Evolutionary conservation across 2,113 vertebrate species (phyloP), one percentile per base, ranked within the genome.

Genomic region (Eurypyga helias): DNA sequence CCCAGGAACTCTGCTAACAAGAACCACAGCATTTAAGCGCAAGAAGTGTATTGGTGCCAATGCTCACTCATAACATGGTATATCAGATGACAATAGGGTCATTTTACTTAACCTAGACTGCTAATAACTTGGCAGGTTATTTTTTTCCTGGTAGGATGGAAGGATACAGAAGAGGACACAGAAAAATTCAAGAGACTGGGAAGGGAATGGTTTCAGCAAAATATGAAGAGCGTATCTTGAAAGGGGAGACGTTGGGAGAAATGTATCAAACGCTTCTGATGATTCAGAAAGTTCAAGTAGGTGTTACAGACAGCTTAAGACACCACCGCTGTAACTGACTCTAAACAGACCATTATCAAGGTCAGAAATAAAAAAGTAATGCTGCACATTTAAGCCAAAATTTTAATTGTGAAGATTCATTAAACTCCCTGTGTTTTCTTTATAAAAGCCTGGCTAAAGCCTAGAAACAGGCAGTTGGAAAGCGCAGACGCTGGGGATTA

Each of bases 41-140:
- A 91, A 79, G 23, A 89, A 89, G 8, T 13, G 28, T 84, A 75
- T 7, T 5, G 2, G 52, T 85, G 66, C 43, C 52, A 84, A 3
- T 26, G 19, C 48, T 87, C 66, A 85, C 33, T 92, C 55, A 43
- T 52, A 80, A 57, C 12, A 41, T 54, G n/a, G 28, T 28, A 20
- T 17, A 67, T 18, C 18, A 86, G 80, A 60, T 10, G 45, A 78
- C 1, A 3, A 38, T 29, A 85, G 67, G 26, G 83, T 72, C 41
- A 54, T 79, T 89, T 94, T 82, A 71, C 81, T 88, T 88, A 79
- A 93, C 69, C 69, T 58, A 52, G 15, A 83, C 36, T 33, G 33
- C 83, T 87, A 91, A 60, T 85, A 89, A 58, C 46, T 41, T 79
- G 25, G 38, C 38, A 64, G 45, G 43, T 87, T 34, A 10, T 51